Conservation (phyloP, 2,113 vertebrate species). For the Glaucidium brasilianum region DNA sequence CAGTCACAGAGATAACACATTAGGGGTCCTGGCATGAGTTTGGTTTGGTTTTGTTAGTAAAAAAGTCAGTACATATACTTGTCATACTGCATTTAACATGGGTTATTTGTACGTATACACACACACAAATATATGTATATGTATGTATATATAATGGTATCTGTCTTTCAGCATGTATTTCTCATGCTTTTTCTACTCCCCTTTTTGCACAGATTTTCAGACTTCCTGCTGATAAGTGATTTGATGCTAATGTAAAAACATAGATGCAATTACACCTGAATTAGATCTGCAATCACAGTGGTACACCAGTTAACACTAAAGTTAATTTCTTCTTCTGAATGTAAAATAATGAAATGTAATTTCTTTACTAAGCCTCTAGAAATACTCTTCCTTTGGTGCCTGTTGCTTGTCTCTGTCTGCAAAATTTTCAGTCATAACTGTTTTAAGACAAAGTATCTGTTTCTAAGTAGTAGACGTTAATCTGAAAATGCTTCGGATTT, state of each 20-base stretch:
- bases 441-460: neutral
- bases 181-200: neutral
- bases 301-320: neutral
- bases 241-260: neutral
- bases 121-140: rapidly evolving
- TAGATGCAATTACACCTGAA: neutral
- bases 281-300: neutral
- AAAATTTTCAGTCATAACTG: neutral
- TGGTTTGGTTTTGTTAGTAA: neutral
- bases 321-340: neutral
- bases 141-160: too few species aligned
- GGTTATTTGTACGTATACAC: neutral
- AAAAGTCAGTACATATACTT: rapidly evolving
- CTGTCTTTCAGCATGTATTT: neutral
- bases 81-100: neutral
- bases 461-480: neutral
- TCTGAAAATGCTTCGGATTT: neutral
- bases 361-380: neutral
- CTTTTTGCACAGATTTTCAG: neutral
- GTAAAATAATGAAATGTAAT: neutral
- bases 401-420: neutral
- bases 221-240: neutral
- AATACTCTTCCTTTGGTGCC: neutral
- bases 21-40: neutral
- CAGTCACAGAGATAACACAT: rapidly evolving